phyloP scores from a whole-genome alignment of 2,113 vertebrate genomes.

The Crotalus tigris region DNA sequence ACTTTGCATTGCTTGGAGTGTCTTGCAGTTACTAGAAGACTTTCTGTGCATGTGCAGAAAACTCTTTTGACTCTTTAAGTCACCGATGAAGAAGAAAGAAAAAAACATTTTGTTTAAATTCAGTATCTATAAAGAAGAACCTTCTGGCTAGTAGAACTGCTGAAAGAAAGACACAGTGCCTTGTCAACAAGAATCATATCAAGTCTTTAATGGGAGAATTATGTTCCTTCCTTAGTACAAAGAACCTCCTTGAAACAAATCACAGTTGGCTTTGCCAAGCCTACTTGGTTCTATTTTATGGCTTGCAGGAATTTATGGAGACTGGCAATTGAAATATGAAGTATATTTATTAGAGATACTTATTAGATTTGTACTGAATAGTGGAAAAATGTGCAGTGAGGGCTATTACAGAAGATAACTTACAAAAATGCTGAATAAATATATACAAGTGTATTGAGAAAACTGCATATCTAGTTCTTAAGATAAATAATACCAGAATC shows the following conservation, averaged over 20 bases:
- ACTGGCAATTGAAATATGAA: background rate
- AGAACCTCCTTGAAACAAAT: background rate
- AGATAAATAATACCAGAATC: background rate
- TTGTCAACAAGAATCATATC: background rate
- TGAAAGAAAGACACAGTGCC: background rate
- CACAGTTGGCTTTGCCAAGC: background rate
- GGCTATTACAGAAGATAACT: background rate
- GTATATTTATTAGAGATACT: background rate
- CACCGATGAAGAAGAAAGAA: background rate
- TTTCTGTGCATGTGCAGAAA: background rate
- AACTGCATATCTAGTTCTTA: background rate
- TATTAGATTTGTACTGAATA: background rate
- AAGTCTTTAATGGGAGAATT: background rate
- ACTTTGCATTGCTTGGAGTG: background rate
- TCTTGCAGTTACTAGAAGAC: background rate
- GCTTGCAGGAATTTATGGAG: background rate
- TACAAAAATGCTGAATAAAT: background rate
- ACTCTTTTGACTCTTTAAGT: background rate
- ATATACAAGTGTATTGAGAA: background rate
- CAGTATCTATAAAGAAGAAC: background rate
- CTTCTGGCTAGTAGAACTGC: background rate
- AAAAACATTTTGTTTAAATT: background rate
- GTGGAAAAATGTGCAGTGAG: background rate
- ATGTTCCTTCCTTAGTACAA: background rate
- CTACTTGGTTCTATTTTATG: background rate